Base-by-base conservation (phyloP, 2,888 invertebrate species). In the Smittia sp. region DNA sequence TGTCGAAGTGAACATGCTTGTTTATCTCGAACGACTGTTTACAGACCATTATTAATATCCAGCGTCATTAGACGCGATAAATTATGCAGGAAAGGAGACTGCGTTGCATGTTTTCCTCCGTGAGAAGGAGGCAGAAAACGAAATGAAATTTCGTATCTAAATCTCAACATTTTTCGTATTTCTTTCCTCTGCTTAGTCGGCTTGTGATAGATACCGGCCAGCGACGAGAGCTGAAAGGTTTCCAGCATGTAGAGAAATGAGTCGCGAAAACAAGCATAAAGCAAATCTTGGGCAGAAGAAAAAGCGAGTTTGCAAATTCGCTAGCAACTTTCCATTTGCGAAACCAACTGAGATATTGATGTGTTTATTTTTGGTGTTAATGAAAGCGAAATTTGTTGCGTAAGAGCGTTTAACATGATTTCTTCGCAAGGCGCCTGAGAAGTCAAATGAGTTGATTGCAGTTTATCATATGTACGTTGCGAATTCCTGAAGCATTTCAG, bases 321-420 rank as follows among this genome's bases (percentile, higher is more conserved):
- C 2, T 1, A 58, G 22, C 9, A 58, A 58, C 58, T 58, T 58
- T 58, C 58, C 22, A 58, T 58, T 58, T 58, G 1, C 52, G n/a
- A 15, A 18, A 58, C 18, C 18, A 58, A 18, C 22, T 18, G 22
- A 58, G 18, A 18, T 58, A 58, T 58, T 22, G 58, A 20, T 58
- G 58, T 58, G 15, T 58, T 58, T 18, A 58, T 18, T 58, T 58
- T 22, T 20, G 58, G 58, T 58, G 58, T 22, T 58, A 58, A 58
- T 58, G 58, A 58, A 58, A 58, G 58, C 58, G 58, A 58, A 58
- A 58, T 58, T 58, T 58, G 58, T 20, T 18, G 18, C 9, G 22
- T 58, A 46, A 46, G 6, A 15, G 6, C 11, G 46, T n/a, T 46
- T 11, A 46, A 46, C 15, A n/a, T 11, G 46, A 46, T 32, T 32